Conservation (phyloP, 1,140 invertebrate genomes). For the Nephila pilipes region DNA sequence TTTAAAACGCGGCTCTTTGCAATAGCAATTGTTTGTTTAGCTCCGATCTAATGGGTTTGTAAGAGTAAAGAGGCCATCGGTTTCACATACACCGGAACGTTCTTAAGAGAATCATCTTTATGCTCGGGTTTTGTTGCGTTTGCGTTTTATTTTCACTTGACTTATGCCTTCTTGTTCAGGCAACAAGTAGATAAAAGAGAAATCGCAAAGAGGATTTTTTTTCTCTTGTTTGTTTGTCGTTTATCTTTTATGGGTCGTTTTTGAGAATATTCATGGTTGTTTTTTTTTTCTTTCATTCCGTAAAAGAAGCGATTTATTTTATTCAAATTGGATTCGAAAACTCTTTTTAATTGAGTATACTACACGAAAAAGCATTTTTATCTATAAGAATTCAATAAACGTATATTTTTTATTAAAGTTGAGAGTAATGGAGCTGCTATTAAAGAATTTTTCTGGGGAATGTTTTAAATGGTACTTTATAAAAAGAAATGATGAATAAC, state of each 20-base stretch:
- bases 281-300: not conserved
- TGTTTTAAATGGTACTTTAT: no score
- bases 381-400: no score
- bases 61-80: not conserved
- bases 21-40: constrained; percentile 26
- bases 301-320: not conserved
- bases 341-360: no score
- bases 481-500: no score
- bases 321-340: no score
- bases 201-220: not conserved
- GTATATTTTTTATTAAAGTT: no score
- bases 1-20: not conserved
- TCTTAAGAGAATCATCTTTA: not conserved
- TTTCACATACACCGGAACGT: not conserved
- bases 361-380: no score
- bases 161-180: not conserved
- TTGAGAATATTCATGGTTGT: not conserved
- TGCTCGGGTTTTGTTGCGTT: not conserved
- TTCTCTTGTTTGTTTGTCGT: not conserved
- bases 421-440: no score
- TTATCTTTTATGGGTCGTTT: not conserved
- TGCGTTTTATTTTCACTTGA: not conserved
- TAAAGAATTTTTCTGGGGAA: no score
- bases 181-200: not conserved
- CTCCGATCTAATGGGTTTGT: not conserved